Percentiles rank a stretch among this genome's conserved stretches.
Conservation (phyloP, 1,140 invertebrate genomes). For the Scaptodrosophila lebanonensis region DNA sequence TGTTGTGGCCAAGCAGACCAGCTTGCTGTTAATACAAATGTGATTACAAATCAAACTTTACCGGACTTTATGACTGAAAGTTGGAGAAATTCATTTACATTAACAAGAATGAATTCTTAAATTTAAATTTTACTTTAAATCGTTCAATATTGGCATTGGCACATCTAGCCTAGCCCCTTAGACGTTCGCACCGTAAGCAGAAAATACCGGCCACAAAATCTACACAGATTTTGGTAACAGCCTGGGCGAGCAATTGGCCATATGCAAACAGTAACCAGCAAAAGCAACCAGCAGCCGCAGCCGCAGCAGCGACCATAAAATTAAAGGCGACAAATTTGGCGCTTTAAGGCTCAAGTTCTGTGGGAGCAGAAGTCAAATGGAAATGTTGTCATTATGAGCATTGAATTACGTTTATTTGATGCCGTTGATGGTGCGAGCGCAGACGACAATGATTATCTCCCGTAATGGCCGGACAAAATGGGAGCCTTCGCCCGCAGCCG, state of each 20-base stretch:
- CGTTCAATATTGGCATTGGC: too few relatives aligned
- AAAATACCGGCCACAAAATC: slow-evolving; percentile 27
- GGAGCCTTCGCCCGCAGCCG: neutral
- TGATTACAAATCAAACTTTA: too few relatives aligned
- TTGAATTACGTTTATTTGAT: slow-evolving; percentile 72
- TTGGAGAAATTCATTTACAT: too few relatives aligned
- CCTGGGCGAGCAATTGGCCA: slow-evolving; percentile 67
- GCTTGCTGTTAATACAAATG: too few relatives aligned
- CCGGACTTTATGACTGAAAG: too few relatives aligned
- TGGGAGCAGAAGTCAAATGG: slow-evolving; percentile 26
- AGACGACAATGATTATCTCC: slow-evolving; percentile 55
- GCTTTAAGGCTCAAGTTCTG: slow-evolving; percentile 33
- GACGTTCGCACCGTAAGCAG: too few relatives aligned
- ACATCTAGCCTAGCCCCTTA: too few relatives aligned
- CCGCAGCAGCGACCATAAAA: slow-evolving; percentile 6
- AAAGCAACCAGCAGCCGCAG: slow-evolving; percentile 19
- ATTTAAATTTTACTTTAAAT: too few relatives aligned
- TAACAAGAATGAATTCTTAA: too few relatives aligned
- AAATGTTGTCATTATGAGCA: slow-evolving; percentile 69
- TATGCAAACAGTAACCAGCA: slow-evolving; percentile 57
- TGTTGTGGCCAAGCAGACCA: too few relatives aligned
- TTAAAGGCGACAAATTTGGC: neutral
- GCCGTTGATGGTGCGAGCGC: slow-evolving; percentile 11
- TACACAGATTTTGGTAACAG: slow-evolving; percentile 56
- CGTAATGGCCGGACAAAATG: slow-evolving; percentile 49